Conservation (phyloP, 1,140 invertebrate species). For the Chrysopa pallens region DNA sequence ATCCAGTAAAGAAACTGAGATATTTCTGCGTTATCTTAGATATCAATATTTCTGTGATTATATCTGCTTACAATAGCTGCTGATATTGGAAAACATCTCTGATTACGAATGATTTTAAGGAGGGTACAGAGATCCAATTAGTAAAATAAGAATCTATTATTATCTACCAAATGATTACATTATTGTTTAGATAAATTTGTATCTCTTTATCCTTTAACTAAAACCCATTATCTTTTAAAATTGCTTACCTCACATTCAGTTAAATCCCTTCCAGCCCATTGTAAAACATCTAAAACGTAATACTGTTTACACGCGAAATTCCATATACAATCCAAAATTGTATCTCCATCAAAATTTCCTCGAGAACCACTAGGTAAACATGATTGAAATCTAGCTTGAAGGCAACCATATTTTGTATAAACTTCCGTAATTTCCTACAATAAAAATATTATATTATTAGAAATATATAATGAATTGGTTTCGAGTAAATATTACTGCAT, state of each 20-base stretch:
- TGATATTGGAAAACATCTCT: no score
- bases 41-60: no score
- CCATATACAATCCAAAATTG: constrained; percentile 63
- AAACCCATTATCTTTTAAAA: constrained; percentile 2
- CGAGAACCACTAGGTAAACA: constrained; percentile 49
- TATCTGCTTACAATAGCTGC: no score
- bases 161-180: no score
- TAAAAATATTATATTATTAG: background rate
- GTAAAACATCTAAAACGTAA: constrained; percentile 60
- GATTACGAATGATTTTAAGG: no score
- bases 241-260: constrained; percentile 61
- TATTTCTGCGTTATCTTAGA: no score
- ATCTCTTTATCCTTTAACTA: no score
- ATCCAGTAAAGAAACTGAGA: no score
- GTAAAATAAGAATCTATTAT: no score
- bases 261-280: constrained; percentile 56
- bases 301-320: constrained; percentile 35
- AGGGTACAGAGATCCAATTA: no score
- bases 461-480: background rate
- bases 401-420: constrained; percentile 47
- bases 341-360: constrained; percentile 11
- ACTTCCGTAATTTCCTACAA: constrained; percentile 51
- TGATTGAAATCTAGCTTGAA: constrained; percentile 36
- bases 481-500: constrained; percentile 8
- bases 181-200: no score